Base-by-base conservation (phyloP, 2,113 vertebrate genomes). In the Morone chrysops region DNA sequence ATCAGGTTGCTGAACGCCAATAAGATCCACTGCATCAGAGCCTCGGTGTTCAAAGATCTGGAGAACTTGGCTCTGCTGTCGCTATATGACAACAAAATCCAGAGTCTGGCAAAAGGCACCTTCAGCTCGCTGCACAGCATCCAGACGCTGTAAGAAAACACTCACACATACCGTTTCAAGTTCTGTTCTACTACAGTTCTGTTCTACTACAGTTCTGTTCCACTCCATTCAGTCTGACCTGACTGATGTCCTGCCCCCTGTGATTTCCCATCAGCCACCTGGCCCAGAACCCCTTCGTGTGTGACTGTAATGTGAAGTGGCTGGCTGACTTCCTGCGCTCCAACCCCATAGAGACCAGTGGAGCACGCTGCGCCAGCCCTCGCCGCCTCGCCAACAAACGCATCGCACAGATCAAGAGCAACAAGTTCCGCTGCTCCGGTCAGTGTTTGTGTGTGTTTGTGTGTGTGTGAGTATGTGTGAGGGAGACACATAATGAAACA, bases 351-450 rank as follows among this genome's bases (percentile, higher is more conserved):
- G 98, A 99, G 96, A 99, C 98, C 18, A 99, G 97, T 0, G 97
- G 98, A 0, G 98, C 98, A 0, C 97, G 98, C 78, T 99, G 98
- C 6, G 96, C 97, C 94, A 99, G 97, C 78, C 98, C 98, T 6
- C 97, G 97, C 38, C 97, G 98, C 78, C 96, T 99, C 5, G 97
- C 97, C 95, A 99, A 99, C 96, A 99, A 99, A 75, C 97, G 98
- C 94, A 99, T 99, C 0, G 97, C 97, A 0, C 98, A 99, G 94
- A 98, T 99, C 95, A 99, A 99, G 92, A 99, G 98, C 97, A 98
- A 96, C 95, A 99, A 99, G 92, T 99, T 99, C 68, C 96, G 98
- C 83, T 99, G 98, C 94, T 99, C 98, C 0, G 97, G 98, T 99
- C 92, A 87, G 91, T 90, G 25, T 25, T 22, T 63, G 60, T 75